Percentiles rank a stretch among this genome's conserved stretches.
phyloP scores from a whole-genome alignment of 2,888 invertebrate species.

The Papilio demoleus region DNA sequence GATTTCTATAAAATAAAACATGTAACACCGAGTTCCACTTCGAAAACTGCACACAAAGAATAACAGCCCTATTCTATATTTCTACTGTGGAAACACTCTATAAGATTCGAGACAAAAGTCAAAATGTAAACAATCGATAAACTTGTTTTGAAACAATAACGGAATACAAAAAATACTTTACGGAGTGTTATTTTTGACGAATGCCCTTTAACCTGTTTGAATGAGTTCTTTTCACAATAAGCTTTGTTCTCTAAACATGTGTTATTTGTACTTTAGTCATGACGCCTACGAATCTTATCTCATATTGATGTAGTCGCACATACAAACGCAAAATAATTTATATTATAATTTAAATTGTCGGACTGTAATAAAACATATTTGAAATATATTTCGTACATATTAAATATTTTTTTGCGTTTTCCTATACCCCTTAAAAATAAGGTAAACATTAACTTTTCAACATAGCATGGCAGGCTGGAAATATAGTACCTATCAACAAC shows the following conservation, averaged over 20 bases:
- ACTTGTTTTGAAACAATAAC: too few species aligned
- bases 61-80: too few species aligned
- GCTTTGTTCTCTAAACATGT: constrained; percentile 2
- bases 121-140: not conserved
- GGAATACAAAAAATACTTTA: too few species aligned
- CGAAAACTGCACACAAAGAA: too few species aligned
- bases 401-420: too few species aligned
- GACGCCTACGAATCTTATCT: constrained; percentile 3
- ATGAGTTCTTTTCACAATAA: not conserved
- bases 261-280: constrained; percentile 6
- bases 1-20: constrained; percentile 52
- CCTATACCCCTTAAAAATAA: too few species aligned
- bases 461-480: too few species aligned
- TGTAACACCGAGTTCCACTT: too few species aligned
- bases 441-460: too few species aligned
- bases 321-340: not conserved
- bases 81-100: too few species aligned
- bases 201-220: not conserved
- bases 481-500: too few species aligned
- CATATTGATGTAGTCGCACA: not conserved
- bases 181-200: too few species aligned
- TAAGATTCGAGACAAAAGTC: not conserved
- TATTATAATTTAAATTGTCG: not conserved
- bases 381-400: not conserved
- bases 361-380: not conserved